Evolutionary conservation across 2,797 vertebrate genomes (phyloP), one percentile per base, ranked within the genome.

Genomic region (Sebastes matsubarae): DNA sequence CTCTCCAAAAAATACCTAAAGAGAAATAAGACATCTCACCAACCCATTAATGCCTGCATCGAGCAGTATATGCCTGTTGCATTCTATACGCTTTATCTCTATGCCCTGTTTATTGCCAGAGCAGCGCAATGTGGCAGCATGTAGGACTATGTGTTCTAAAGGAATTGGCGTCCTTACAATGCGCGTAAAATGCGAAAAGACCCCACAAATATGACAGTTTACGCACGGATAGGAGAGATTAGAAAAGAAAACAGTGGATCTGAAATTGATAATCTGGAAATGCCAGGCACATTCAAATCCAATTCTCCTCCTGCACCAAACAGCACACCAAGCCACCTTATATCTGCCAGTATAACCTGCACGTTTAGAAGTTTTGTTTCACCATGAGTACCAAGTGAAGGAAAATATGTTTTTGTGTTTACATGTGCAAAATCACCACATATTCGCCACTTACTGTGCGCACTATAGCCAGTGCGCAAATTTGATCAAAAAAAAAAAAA

Each of bases 21-120:
- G 7, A 55, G 8, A 57, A 52, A 36, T 13, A 4, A 32, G 27
- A 64, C 16, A 34, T 57, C n/a, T 20, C 29, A 38, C 55, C 9
- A 7, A 58, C 20, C 14, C 9, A 38, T 64, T 46, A 22, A 32
- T 71, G 61, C 2, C 24, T 30, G 29, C 18, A 42, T 25, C 7
- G n/a, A 55, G 55, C 72, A 32, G 22, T 22, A 9, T 27, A 29
- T 55, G 84, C 85, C 91, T 91, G 88, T 90, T 91, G 89, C 73
- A 16, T 76, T 75, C 16, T 8, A 25, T 7, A 18, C 13, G 58
- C 52, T 69, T 52, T 3, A 61, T 54, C 60, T 46, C 6, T 54
- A 3, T 25, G 20, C 34, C 60, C 29, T 4, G 27, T 57, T 79
- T 61, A 70, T 46, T 46, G 13, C 4, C 59, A 54, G 30, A 61